A percentile compares a stretch with the other conserved stretches of the same genome.
These are phyloP conservation scores for Lasioglossum pauxillum DNA, from an alignment of 2,888 invertebrate species.

Conservation along the genomic window DNA sequence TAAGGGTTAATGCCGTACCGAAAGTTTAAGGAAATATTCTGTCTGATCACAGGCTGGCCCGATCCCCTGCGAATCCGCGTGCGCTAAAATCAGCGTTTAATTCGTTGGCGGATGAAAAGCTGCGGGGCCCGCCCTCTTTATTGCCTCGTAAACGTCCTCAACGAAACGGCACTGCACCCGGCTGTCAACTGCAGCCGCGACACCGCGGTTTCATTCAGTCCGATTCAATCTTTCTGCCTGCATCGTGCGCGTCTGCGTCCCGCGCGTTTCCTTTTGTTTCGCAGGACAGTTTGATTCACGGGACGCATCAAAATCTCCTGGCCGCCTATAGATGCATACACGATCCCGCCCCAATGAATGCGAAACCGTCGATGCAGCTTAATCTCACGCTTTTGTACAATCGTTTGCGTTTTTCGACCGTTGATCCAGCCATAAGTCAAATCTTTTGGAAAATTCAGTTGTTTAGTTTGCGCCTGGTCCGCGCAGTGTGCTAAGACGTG, in stretches of 20 bases:
- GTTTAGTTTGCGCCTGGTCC: no score
- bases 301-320: slow-evolving; percentile 27
- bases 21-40: neutral
- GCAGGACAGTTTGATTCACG: slow-evolving; percentile 29
- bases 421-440: no score
- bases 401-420: neutral
- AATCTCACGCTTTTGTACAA: neutral
- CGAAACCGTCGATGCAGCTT: neutral
- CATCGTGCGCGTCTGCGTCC: neutral
- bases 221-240: slow-evolving; percentile 8
- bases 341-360: neutral
- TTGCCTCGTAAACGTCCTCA: slow-evolving; percentile 62
- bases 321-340: neutral
- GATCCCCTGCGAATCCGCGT: neutral
- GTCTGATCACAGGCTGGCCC: neutral
- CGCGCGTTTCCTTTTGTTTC: slow-evolving; percentile 21
- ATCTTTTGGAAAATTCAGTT: no score
- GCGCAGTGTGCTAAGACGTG: no score
- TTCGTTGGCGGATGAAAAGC: slow-evolving; percentile 49
- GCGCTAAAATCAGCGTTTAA: slow-evolving; percentile 26
- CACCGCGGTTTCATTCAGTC: neutral
- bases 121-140: slow-evolving; percentile 43
- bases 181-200: neutral
- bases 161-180: neutral
- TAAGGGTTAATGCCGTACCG: no score